Evolutionary conservation across 1,140 invertebrate genomes (phyloP), one percentile per base, ranked within the genome.

Genomic region (Piezodorus guildinii): DNA sequence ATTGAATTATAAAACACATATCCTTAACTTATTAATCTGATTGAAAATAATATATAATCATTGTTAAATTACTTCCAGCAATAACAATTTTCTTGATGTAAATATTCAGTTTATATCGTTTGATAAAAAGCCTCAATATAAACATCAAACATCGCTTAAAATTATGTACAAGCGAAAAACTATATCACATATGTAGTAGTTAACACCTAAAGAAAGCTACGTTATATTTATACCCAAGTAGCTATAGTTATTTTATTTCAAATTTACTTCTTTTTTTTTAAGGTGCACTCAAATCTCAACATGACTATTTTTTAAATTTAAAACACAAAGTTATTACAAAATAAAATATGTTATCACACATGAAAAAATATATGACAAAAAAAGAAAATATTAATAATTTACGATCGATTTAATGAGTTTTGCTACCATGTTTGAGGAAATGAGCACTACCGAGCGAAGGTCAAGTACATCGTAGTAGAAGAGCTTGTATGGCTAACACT

Each of bases 101-200:
- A 34, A 27, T 54, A 54, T 63, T 56, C 45, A 60, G 43, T 65
- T 65, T 64, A 45, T 62, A 62, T n/a, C 46, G 17, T 62, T 62
- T 21, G 44, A 25, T 58, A 46, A 62, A 62, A 62, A 62, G 60
- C 60, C 34, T 60, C 63, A 60, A 65, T 65, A 65, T 60, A 65
- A 65, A 65, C 63, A 65, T 60, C 56, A 60, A 65, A 63, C 51
- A 63, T 63, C 58, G 63, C 63, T 65, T 65, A 65, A 60, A 65
- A 46, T 65, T 65, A 65, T 65, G 39, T 65, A 65, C 63, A 65
- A 65, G 63, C 63, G 62, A 63, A 49, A 39, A 49, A 65, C 63
- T 65, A 65, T 65, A 65, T 65, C 63, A 65, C 63, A 65, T 65
- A 60, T 65, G 58, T 65, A 65, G 63, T 65, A 65, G 63, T 61